Evolutionary conservation across 2,797 vertebrate genomes (phyloP), one percentile per base, ranked within the genome.

Genomic region (Iguana delicatissima): DNA sequence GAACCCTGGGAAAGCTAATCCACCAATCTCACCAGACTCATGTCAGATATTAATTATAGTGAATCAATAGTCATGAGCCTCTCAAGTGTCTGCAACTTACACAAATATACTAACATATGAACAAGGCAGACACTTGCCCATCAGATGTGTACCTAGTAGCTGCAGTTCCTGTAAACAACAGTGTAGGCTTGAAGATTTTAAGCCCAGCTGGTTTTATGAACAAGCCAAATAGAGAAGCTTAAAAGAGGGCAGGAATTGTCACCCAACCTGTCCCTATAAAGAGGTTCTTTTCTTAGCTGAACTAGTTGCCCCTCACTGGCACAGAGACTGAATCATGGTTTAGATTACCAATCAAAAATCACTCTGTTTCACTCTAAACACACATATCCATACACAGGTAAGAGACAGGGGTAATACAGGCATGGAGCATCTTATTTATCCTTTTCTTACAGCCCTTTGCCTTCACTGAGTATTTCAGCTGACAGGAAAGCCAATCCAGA

Each of bases 401-500:
- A 57, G 14, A 32, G 7, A 42, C 6, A 35, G 18, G 16, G 20
- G 64, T 26, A 38, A 82, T 35, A 82, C 1, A 82, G 24, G 24
- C 59, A 62, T 38, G 18, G 2, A 59, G 52, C 7, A 12, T 52
- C 52, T 59, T 59, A 59, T 22, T 59, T 32, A 69, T 29, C 67
- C 9, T 69, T 69, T 69, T 69, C 26, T 2, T 32, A 29, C 10
- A 79, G 4, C 4, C 22, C 9, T 50, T 79, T 57, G 12, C n/a
- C 69, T 79, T 76, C 29, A 86, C n/a, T 88, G 72, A 57, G 80
- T 6, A 76, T 81, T 83, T 94, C 38, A 89, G 77, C 62, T 89
- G 55, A 91, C 59, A 62, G 88, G 0, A 88, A 42, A 50, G 90
- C 29, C 92, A 85, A 94, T 91, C 88, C 32, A 84, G 88, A 91